These are phyloP conservation scores for Phenacoccus solenopsis DNA, from an alignment of 1,140 invertebrate genomes.

Conservation along the genomic window DNA sequence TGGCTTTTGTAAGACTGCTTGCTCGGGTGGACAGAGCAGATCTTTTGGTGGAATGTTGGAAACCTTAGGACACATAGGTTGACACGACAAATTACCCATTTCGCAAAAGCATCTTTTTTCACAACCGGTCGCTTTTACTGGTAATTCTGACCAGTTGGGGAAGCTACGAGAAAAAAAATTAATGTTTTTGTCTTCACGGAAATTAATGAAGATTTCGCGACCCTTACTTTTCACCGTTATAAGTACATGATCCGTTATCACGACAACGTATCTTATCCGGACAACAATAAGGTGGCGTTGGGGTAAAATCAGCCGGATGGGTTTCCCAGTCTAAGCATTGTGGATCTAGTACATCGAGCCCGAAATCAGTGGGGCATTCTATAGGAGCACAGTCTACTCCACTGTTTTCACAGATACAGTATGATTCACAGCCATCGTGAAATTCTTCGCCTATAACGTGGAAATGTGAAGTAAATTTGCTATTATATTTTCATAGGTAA, in stretches of 20 bases:
- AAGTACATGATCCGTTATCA: slow-evolving; percentile 62
- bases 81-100: slow-evolving; percentile 70
- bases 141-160: slow-evolving; percentile 55
- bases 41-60: slow-evolving; percentile 54
- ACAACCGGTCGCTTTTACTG: slow-evolving; percentile 57
- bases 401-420: slow-evolving; percentile 53
- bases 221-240: slow-evolving; percentile 45
- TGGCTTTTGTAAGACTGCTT: slow-evolving; percentile 50
- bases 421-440: slow-evolving; percentile 57
- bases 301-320: slow-evolving; percentile 52
- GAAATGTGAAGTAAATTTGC: neutral
- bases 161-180: slow-evolving; percentile 33
- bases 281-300: slow-evolving; percentile 67
- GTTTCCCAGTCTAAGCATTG: slow-evolving; percentile 74
- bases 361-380: slow-evolving; percentile 68
- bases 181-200: slow-evolving; percentile 36
- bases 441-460: slow-evolving; percentile 42
- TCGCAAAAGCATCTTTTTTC: slow-evolving; percentile 75
- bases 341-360: slow-evolving; percentile 64
- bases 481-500: too few relatives aligned
- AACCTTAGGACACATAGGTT: slow-evolving; percentile 59
- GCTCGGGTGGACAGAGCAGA: slow-evolving; percentile 50
- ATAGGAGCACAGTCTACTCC: slow-evolving; percentile 60
- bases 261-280: slow-evolving; percentile 59
- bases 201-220: neutral